Percentiles rank a stretch among this genome's conserved stretches.
phyloP scores from a whole-genome alignment of 2,113 vertebrate genomes.

The Cacatua alba region DNA sequence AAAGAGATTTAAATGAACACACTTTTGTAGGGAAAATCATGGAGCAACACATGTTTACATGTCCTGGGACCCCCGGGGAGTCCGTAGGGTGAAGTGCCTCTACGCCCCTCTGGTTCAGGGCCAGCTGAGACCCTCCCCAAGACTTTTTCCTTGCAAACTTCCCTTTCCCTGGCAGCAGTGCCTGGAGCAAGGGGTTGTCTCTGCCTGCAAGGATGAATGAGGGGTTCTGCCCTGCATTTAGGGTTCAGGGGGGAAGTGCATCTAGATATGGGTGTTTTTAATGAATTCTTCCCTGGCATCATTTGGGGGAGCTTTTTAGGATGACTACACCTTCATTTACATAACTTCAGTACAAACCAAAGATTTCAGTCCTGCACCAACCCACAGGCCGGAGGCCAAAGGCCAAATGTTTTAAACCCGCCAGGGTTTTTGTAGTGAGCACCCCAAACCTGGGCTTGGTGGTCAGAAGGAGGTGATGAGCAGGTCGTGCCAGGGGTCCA shows the following conservation, averaged over 20 bases:
- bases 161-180: background rate
- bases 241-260: background rate
- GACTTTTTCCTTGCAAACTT: background rate
- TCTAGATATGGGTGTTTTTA: background rate
- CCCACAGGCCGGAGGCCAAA: background rate
- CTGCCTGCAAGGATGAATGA: background rate
- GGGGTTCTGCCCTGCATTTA: background rate
- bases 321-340: background rate
- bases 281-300: background rate
- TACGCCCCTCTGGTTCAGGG: background rate
- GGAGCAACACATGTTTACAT: conserved; percentile 33
- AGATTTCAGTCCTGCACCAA: conserved; percentile 8
- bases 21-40: background rate
- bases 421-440: background rate
- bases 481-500: fast-evolving
- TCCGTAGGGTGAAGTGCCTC: conserved; percentile 34
- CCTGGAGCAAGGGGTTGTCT: background rate
- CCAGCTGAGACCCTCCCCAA: background rate
- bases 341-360: conserved; percentile 41
- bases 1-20: background rate
- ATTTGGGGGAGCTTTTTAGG: background rate
- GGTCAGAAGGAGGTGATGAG: background rate
- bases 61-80: background rate
- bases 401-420: background rate
- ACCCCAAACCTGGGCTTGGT: background rate